These are phyloP conservation scores for Mormyrus hasselquistii DNA, from an alignment of 2,797 vertebrate genomes.

Conservation along the genomic window DNA sequence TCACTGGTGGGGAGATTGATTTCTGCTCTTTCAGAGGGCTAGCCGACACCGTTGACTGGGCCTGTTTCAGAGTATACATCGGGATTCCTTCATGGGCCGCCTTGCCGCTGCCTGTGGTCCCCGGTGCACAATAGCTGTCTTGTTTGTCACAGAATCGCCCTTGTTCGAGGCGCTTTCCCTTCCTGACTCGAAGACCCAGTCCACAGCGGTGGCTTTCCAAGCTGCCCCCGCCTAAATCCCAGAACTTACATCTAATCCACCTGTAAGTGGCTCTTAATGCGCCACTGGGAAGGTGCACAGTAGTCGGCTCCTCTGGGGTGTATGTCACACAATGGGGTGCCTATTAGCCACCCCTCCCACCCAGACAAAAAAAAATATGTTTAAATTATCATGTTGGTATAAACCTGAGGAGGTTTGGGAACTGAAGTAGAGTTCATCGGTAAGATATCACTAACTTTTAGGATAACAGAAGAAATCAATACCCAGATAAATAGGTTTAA, in stretches of 20 bases:
- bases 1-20: slow-evolving; percentile 39
- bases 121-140: slow-evolving; percentile 45
- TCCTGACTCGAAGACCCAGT: slow-evolving; percentile 5
- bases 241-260: slow-evolving; percentile 59
- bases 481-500: background rate
- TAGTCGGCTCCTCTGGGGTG: slow-evolving; percentile 46
- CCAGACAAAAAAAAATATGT: background rate
- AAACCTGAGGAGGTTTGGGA: background rate
- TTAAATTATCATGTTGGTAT: background rate
- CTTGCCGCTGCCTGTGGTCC: slow-evolving; percentile 27
- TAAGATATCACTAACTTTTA: background rate
- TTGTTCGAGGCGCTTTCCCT: slow-evolving; percentile 37
- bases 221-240: slow-evolving; percentile 43
- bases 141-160: slow-evolving; percentile 43
- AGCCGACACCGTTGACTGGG: slow-evolving; percentile 47
- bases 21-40: slow-evolving; percentile 48
- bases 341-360: slow-evolving; percentile 44
- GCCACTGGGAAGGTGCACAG: slow-evolving; percentile 47
- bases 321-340: slow-evolving; percentile 54
- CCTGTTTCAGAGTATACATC: slow-evolving; percentile 41
- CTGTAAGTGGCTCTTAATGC: slow-evolving; percentile 62
- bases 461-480: background rate
- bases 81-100: slow-evolving; percentile 45
- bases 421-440: background rate
- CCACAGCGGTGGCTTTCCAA: background rate